Base-by-base conservation (phyloP, 2,888 invertebrate genomes). In the Autographa gamma region DNA sequence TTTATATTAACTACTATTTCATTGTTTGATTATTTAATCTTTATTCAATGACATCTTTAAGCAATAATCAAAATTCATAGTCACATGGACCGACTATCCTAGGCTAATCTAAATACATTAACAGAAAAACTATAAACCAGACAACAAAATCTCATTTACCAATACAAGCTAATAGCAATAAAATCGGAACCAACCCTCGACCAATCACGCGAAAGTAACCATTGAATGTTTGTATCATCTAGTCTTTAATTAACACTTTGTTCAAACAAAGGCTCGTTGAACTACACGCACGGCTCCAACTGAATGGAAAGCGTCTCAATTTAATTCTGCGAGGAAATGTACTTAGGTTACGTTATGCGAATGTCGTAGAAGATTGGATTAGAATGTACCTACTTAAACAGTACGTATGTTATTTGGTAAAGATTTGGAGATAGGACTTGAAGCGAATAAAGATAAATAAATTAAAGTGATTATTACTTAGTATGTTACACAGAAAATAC, bases 171-270 rank as follows among this genome's bases (percentile, higher is more conserved):
- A 59, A 61, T 41, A 58, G 38, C 69, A 60, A 73, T 69, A 60
- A 58, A 81, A 69, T 69, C 13, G 71, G 31, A 74, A 71, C 74
- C 70, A 68, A 81, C 71, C 71, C 79, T 79, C 70, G 43, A 71
- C 74, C 74, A 79, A 79, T 79, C 66, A 71, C 82, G 61, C 60
- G 73, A 64, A 79, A 78, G 74, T 67, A 63, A 71, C 71, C 71
- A 70, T 69, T 58, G 63, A 60, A 54, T 77, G 73, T 78, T 69
- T 77, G 69, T 76, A 72, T 66, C 77, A 69, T 66, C 66, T 59
- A 60, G 69, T 72, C 73, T 79, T 71, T 81, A 81, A 79, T 84
- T 79, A 77, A 79, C 74, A 76, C 73, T 73, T 75, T 59, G 72
- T 73, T 73, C 63, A 73, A 71, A 79, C 79, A 83, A 75, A 69